Evolutionary conservation across 2,113 vertebrate genomes (phyloP), one percentile per base, ranked within the genome.

Genomic region (Ochotona princeps): DNA sequence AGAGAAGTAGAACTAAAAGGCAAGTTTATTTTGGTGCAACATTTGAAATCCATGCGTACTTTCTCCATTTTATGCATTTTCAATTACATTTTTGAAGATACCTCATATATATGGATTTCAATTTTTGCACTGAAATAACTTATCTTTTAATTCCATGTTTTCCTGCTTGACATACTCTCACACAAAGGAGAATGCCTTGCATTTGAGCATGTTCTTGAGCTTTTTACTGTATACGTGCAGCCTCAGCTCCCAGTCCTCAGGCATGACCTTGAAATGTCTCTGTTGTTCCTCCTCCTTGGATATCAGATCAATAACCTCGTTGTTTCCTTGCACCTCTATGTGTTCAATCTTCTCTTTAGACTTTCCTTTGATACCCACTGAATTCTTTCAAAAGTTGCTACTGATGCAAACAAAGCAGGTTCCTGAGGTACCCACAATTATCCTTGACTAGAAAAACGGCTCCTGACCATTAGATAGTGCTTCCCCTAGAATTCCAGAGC

Each of bases 251-350:
- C 17, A 9, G 11, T 73, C 26, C 67, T 75, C 38, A 57, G 23
- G 18, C 63, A 49, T 51, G 49, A 69, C 49, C 44, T 91, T 73
- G 84, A 61, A n/a, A 44, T 89, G 75, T 95, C 44, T 86, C 85
- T 32, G 6, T 49, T 78, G 51, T 49, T 92, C 61, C 51, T 81
- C 47, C 35, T 80, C 73, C 47, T 80, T 23, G 51, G 26, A 28
- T 23, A 30, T 60, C 15, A 20, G 32, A 67, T 85, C 69, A 75
- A 17, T 44, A 51, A 49, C 26, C 51, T n/a, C 28, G 21, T n/a
- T 83, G 44, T 51, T 54, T 57, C 61, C 54, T 61, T 30, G 84
- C 38, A 70, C n/a, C 72, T 57, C 70, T 21, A 35, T 28, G 4
- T 44, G 47, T 30, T 67, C 32, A 28, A 30, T 67, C 20, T 90